These are phyloP conservation scores for Serilophus lunatus DNA, from an alignment of 2,113 vertebrate genomes.

Conservation along the genomic window DNA sequence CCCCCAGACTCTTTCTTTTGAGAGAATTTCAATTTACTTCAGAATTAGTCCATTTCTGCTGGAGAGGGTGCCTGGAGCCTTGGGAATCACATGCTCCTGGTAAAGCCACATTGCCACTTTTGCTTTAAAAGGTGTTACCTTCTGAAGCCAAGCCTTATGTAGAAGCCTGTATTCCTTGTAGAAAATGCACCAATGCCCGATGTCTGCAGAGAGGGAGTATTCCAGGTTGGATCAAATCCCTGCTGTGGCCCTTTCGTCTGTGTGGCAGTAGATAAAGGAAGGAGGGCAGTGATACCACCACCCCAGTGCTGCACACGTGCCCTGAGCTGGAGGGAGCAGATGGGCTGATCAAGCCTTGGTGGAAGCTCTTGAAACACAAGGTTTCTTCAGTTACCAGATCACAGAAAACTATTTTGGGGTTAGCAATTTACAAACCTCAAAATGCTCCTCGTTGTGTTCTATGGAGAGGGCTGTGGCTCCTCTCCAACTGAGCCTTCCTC, in stretches of 20 bases:
- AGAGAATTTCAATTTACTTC: neutral
- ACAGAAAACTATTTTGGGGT: neutral
- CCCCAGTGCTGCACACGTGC: rapidly evolving
- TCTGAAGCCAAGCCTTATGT: neutral
- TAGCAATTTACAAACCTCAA: neutral
- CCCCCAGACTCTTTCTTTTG: neutral
- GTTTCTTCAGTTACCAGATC: neutral
- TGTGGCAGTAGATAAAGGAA: neutral
- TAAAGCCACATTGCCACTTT: neutral
- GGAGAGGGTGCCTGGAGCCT: neutral
- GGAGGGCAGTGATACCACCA: neutral
- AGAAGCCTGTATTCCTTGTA: neutral
- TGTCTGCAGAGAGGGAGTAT: neutral
- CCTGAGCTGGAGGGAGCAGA: neutral
- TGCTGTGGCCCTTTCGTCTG: neutral
- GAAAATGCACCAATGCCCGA: neutral
- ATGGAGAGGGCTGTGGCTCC: neutral
- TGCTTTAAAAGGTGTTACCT: neutral
- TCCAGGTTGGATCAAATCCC: neutral
- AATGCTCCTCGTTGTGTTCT: neutral
- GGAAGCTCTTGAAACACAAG: neutral
- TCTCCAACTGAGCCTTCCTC: neutral
- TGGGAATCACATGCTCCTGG: neutral
- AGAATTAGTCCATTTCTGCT: neutral
- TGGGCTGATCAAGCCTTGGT: rapidly evolving